These are phyloP conservation scores for Microctenopoma lineatum DNA, from an alignment of 2,797 vertebrate genomes.

Conservation along the genomic window DNA sequence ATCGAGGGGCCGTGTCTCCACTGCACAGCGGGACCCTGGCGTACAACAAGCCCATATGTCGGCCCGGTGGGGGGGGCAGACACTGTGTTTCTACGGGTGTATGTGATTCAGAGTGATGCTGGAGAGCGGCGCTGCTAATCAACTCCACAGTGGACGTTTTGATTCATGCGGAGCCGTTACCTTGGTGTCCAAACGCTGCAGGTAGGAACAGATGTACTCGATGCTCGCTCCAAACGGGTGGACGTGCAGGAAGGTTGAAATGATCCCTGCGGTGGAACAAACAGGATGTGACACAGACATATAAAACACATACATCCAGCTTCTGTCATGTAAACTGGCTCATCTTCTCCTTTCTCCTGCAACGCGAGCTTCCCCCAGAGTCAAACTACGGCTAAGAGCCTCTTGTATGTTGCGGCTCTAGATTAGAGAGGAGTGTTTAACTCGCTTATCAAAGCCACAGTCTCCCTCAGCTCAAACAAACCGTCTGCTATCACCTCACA, in stretches of 20 bases:
- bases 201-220: conserved; percentile 96
- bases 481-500: conserved; percentile 70
- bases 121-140: conserved; percentile 16
- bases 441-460: conserved; percentile 63
- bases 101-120: conserved; percentile 30
- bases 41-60: conserved; percentile 41
- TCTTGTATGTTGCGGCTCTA: conserved; percentile 57
- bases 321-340: conserved; percentile 19
- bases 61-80: conserved; percentile 27
- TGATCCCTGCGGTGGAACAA: conserved; percentile 87
- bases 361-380: conserved; percentile 52
- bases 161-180: conserved; percentile 70
- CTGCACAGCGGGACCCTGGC: conserved; percentile 42
- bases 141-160: conserved; percentile 8
- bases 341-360: conserved; percentile 24
- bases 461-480: conserved; percentile 63
- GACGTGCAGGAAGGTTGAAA: conserved; percentile 94
- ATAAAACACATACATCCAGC: conserved; percentile 7
- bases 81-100: conserved; percentile 21
- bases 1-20: conserved; percentile 10
- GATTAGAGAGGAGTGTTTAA: conserved; percentile 73
- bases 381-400: conserved; percentile 60
- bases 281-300: conserved; percentile 35
- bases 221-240: conserved; percentile 94
- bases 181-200: conserved; percentile 93